phyloP scores from a whole-genome alignment of 53 echinoderm and acorn worm species.

The Echinarachnius parma region DNA sequence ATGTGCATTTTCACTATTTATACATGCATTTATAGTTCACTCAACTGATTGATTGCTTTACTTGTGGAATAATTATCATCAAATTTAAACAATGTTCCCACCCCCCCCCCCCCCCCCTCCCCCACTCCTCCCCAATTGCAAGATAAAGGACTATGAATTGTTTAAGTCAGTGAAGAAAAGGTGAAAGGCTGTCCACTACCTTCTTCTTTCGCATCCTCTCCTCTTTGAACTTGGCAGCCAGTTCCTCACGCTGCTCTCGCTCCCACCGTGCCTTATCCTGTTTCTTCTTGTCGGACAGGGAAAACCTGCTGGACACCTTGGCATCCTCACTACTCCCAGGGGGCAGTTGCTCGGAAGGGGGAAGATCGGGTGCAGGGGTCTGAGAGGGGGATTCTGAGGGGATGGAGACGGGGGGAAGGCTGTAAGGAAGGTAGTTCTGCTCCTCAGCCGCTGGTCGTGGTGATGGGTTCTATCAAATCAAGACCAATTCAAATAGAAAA shows the following conservation, averaged over 20 bases:
- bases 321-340: conserved; percentile 12
- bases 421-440: conserved; percentile 55
- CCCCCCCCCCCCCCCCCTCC: too few species aligned
- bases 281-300: conserved; percentile 67
- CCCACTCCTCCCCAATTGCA: too few species aligned
- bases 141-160: too few species aligned
- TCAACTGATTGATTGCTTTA: too few species aligned
- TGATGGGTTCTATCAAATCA: too few species aligned
- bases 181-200: conserved; percentile 42
- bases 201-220: conserved; percentile 75
- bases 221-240: conserved; percentile 61
- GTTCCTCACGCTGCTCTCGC: conserved; percentile 74
- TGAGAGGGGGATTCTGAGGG: conserved; percentile 13
- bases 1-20: too few species aligned
- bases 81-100: too few species aligned
- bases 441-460: neutral
- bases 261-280: conserved; percentile 88
- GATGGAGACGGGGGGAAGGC: conserved; percentile 51
- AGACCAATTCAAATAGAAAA: too few species aligned
- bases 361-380: conserved; percentile 1
- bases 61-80: too few species aligned
- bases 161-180: too few species aligned
- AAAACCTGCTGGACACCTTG: conserved; percentile 77
- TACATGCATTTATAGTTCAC: too few species aligned
- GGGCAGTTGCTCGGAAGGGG: conserved; percentile 11